These are phyloP conservation scores for Eulemur rubriventer DNA, from an alignment of 2,797 vertebrate species.

Conservation along the genomic window DNA sequence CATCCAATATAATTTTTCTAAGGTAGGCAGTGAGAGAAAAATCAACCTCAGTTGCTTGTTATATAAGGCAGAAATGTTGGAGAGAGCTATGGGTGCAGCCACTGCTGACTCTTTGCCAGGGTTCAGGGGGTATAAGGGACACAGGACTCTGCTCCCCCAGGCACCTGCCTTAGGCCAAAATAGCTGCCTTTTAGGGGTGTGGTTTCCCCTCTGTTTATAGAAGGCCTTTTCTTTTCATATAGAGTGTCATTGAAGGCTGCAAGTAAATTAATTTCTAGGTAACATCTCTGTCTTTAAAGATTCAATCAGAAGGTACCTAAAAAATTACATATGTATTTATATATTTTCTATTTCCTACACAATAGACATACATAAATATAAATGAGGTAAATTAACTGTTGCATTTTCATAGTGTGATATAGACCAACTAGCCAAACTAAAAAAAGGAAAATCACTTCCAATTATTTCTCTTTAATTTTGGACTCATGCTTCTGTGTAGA, in stretches of 20 bases:
- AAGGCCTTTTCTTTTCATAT: not conserved
- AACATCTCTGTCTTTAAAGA: not conserved
- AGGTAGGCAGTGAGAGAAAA: not conserved
- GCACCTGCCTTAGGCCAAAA: not conserved
- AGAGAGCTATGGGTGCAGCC: not conserved
- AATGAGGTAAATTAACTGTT: not conserved
- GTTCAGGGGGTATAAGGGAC: not conserved
- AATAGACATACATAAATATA: not conserved
- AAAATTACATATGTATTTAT: not conserved
- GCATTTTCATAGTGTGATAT: not conserved
- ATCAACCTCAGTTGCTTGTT: not conserved
- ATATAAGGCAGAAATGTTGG: not conserved
- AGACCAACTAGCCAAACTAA: not conserved
- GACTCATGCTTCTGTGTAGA: not conserved
- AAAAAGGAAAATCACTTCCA: not conserved
- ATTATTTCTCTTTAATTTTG: slow-evolving; percentile 5
- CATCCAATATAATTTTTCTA: not conserved
- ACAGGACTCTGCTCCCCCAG: not conserved
- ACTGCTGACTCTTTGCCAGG: not conserved
- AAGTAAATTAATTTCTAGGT: not conserved
- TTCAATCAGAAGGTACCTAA: not conserved
- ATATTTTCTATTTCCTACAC: not conserved
- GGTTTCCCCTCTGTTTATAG: not conserved
- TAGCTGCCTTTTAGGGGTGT: not conserved
- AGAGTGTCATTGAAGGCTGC: not conserved